Percentiles rank a stretch among this genome's conserved stretches.
Evolutionary conservation across 2,113 vertebrate species (phyloP).

Genomic region (Condylura cristata): DNA sequence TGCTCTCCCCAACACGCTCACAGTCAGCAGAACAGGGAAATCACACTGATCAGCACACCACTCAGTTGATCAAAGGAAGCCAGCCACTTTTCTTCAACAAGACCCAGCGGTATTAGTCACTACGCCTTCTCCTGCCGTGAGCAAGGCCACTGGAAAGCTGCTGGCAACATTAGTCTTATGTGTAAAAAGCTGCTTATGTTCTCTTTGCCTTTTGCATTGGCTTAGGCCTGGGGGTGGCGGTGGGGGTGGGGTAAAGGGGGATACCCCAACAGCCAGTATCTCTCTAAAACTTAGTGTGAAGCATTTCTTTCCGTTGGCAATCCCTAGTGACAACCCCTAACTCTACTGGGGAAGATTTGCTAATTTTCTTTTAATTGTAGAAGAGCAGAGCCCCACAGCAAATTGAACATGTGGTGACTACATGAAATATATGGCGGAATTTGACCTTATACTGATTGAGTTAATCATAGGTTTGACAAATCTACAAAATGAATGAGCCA

Average conservation of each 20-base stretch:
- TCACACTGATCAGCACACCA: slow-evolving; percentile 78
- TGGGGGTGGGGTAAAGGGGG: background rate
- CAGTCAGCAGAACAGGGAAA: slow-evolving; percentile 78
- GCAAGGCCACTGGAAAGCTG: slow-evolving; percentile 69
- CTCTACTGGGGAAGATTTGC: slow-evolving; percentile 51
- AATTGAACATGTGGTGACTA: slow-evolving; percentile 40
- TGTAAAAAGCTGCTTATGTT: slow-evolving; percentile 41
- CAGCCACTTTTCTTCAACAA: slow-evolving; percentile 75
- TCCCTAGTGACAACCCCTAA: slow-evolving; percentile 27
- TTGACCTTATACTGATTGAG: slow-evolving; percentile 21
- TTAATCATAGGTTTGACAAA: slow-evolving; percentile 59
- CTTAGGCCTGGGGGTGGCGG: background rate
- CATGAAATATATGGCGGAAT: slow-evolving; percentile 30
- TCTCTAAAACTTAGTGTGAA: slow-evolving; percentile 40
- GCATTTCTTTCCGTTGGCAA: background rate
- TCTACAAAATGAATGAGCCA: slow-evolving; percentile 35
- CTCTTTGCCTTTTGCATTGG: slow-evolving; percentile 31
- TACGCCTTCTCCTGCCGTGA: slow-evolving; percentile 67
- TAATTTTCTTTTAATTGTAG: slow-evolving; percentile 69
- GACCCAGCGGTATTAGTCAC: slow-evolving; percentile 75
- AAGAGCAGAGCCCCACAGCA: slow-evolving; percentile 61
- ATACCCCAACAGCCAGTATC: background rate
- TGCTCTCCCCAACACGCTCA: slow-evolving; percentile 67
- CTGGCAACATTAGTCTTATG: slow-evolving; percentile 54
- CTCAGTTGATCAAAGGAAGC: slow-evolving; percentile 79